These are phyloP conservation scores for Mico argentatus DNA, from an alignment of 2,797 vertebrate species.

Conservation along the genomic window DNA sequence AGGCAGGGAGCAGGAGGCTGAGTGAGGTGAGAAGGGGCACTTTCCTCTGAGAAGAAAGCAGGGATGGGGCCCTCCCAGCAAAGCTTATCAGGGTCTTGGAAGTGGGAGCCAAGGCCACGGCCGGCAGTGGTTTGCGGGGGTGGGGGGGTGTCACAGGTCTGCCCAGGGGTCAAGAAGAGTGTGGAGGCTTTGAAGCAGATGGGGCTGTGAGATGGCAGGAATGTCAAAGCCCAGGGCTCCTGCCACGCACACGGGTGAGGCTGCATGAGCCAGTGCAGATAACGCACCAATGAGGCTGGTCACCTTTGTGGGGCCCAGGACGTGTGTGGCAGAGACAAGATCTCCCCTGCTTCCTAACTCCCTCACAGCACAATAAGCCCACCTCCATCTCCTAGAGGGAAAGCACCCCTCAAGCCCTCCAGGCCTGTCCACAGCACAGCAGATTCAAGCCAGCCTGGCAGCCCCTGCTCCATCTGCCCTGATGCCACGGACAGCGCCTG, in stretches of 20 bases:
- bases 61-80: neutral
- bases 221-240: neutral
- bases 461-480: neutral
- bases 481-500: neutral
- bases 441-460: rapidly evolving
- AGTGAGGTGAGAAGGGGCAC: rapidly evolving
- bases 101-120: neutral
- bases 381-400: rapidly evolving
- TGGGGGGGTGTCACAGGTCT: too few species aligned
- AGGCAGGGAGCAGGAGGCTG: neutral
- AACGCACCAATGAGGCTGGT: neutral
- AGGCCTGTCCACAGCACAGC: neutral
- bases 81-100: neutral
- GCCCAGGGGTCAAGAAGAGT: neutral
- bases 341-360: rapidly evolving
- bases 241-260: neutral
- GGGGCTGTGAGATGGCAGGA: neutral
- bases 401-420: neutral
- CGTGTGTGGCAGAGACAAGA: neutral
- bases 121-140: too few species aligned
- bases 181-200: neutral
- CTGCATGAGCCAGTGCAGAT: rapidly evolving
- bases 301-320: neutral
- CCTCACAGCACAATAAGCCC: rapidly evolving
- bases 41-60: neutral